phyloP scores from a whole-genome alignment of 35 echinoderm and acorn worm genomes.

The Heliocidaris tuberculata region DNA sequence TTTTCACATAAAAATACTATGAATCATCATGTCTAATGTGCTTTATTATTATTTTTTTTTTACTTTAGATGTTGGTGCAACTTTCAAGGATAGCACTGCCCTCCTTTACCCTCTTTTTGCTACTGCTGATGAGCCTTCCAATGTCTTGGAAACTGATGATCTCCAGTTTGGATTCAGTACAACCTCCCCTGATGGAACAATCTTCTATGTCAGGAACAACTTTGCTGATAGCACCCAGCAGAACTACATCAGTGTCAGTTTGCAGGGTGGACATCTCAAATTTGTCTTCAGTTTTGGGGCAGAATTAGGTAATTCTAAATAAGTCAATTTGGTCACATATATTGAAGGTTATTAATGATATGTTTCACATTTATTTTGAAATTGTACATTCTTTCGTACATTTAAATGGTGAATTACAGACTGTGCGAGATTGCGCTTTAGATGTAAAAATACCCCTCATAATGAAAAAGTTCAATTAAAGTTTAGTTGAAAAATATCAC shows the following conservation, averaged over 20 bases:
- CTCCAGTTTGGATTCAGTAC: constrained; percentile 71
- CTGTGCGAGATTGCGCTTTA: background rate
- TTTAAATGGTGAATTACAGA: background rate
- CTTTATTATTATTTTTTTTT: background rate
- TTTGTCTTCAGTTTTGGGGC: constrained; percentile 56
- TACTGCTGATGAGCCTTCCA: background rate
- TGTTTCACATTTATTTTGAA: background rate
- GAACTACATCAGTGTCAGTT: constrained; percentile 48
- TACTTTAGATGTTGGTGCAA: constrained; percentile 52
- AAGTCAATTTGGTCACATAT: background rate
- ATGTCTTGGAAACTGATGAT: background rate
- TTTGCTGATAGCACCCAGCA: constrained; percentile 14
- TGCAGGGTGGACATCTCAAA: constrained; percentile 51
- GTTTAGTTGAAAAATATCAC: too few relatives aligned
- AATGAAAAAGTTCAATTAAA: too few relatives aligned
- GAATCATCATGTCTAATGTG: too few relatives aligned
- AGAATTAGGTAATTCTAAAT: constrained; percentile 46
- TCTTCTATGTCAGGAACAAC: constrained; percentile 58
- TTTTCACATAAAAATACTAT: too few relatives aligned
- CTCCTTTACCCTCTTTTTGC: constrained; percentile 36
- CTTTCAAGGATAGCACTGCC: constrained; percentile 30
- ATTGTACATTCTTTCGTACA: too few relatives aligned
- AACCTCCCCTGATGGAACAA: constrained; percentile 28
- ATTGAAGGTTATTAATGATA: background rate
- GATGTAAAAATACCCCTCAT: background rate